Evolutionary conservation across 2,797 vertebrate species (phyloP), one percentile per base, ranked within the genome.

Genomic region (Enteromius argenteus): DNA sequence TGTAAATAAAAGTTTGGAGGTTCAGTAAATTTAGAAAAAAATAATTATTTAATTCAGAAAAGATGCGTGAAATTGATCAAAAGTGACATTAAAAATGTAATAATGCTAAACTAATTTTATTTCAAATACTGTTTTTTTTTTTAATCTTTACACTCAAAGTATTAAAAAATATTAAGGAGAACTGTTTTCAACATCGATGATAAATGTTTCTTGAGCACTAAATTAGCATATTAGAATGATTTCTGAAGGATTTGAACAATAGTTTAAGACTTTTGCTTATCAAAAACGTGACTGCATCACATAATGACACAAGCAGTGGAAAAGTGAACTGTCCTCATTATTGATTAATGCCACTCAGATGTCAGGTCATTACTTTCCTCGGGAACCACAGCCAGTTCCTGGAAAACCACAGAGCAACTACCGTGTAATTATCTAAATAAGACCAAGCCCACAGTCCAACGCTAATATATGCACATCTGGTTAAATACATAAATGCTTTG

Each of bases 371-470:
- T 87, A 62, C 80, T 83, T 93, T 72, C 90, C 88, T 88, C 90
- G 85, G 82, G 46, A 91, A 86, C 84, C 46, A 67, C 88, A 88
- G 88, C 86, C 83, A 32, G 39, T 89, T 87, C 84, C 79, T 80
- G 42, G 74, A 87, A 91, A 93, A 90, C 89, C 86, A 3, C 93
- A 2, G 35, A 87, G 60, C 62, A 78, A 80, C 84, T 71, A 87
- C 84, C 89, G 90, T 92, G 68, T 92, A 90, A 94, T 95, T 93
- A 94, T 91, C 89, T 87, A 88, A 90, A 90, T 89, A 90, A 91
- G 88, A 85, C 89, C 81, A 89, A 87, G 80, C 62, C 89, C 87
- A 91, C 90, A 88, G 88, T 85, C 90, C 88, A 88, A 85, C 81
- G 56, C 86, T 88, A 44, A 46, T 85, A 71, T 83, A 68, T 81